phyloP scores from a whole-genome alignment of 2,888 invertebrate genomes.

The Platycheirus rosarum region DNA sequence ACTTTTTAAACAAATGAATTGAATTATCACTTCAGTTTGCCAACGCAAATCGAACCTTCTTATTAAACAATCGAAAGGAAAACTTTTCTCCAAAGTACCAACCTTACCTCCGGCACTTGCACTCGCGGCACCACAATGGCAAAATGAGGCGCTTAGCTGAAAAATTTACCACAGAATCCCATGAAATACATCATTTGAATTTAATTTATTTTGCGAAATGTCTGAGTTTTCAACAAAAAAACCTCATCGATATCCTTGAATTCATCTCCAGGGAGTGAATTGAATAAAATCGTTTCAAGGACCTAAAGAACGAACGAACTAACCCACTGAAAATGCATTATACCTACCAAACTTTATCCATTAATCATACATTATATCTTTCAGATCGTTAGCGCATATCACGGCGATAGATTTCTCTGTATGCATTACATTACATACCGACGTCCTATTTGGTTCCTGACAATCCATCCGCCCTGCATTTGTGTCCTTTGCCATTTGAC shows the following conservation, averaged over 20 bases:
- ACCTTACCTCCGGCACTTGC: slow-evolving; percentile 24
- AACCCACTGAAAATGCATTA: slow-evolving; percentile 68
- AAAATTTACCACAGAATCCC: slow-evolving; percentile 39
- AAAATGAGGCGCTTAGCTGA: slow-evolving; percentile 36
- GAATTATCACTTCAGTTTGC: slow-evolving; percentile 40
- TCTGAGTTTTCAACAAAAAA: slow-evolving; percentile 60
- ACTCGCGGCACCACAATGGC: slow-evolving; percentile 5
- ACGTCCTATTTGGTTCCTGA: slow-evolving; percentile 5
- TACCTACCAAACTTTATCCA: slow-evolving; percentile 65
- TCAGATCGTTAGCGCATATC: slow-evolving; percentile 68
- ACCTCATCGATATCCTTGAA: slow-evolving; percentile 63
- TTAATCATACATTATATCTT: slow-evolving; percentile 68
- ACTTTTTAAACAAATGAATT: slow-evolving; percentile 31
- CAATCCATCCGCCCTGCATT: slow-evolving; percentile 2
- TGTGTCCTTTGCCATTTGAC: slow-evolving; percentile 42
- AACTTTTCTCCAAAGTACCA: slow-evolving; percentile 28
- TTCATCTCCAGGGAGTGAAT: slow-evolving; percentile 53
- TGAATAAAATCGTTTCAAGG: slow-evolving; percentile 50
- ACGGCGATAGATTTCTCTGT: slow-evolving; percentile 55
- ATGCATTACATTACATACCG: slow-evolving; percentile 3
- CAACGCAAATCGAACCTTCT: slow-evolving; percentile 41
- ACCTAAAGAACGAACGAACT: slow-evolving; percentile 39
- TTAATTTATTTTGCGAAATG: slow-evolving; percentile 49
- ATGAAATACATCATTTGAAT: slow-evolving; percentile 66
- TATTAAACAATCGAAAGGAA: slow-evolving; percentile 44